Percentiles rank a stretch among this genome's conserved stretches.
Conservation (phyloP, 2,113 vertebrate genomes). For the Callionymus lyra region DNA sequence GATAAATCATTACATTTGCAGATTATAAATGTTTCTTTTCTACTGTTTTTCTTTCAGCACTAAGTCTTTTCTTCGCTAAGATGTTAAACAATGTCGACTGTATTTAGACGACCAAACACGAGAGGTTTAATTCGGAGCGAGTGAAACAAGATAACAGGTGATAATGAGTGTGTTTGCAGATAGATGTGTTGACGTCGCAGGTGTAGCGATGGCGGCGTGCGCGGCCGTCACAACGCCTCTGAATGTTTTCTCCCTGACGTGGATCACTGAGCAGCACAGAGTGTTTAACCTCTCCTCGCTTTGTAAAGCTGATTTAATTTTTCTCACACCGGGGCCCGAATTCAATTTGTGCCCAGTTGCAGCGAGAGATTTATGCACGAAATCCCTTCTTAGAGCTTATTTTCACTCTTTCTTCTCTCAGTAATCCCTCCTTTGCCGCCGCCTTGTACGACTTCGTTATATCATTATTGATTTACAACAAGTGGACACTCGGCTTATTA, state of each 20-base stretch:
- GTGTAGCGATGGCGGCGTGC: constrained; percentile 33
- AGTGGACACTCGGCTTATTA: constrained; percentile 52
- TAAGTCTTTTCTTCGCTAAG: too few species aligned
- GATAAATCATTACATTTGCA: too few species aligned
- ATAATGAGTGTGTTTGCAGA: constrained; percentile 43
- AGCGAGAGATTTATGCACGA: constrained; percentile 61
- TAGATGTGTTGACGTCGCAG: constrained; percentile 49
- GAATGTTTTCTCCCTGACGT: constrained; percentile 69
- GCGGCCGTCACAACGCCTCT: constrained; percentile 36
- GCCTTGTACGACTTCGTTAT: constrained; percentile 54
- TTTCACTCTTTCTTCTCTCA: constrained; percentile 45
- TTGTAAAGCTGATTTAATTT: constrained; percentile 72
- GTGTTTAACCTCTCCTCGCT: constrained; percentile 67
- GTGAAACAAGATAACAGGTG: too few species aligned
- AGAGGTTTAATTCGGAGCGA: too few species aligned
- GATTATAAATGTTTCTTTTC: too few species aligned
- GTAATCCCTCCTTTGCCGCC: constrained; percentile 53
- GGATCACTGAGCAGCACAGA: constrained; percentile 70
- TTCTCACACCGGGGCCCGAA: constrained; percentile 56
- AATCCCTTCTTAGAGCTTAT: constrained; percentile 63
- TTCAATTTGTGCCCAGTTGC: constrained; percentile 68
- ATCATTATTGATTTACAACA: constrained; percentile 66
- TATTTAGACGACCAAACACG: too few species aligned
- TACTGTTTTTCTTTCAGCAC: too few species aligned
- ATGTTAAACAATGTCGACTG: too few species aligned